Evolutionary conservation across 23 tunicate genomes (phyloP).

Genomic region (Halocynthia aurantium): DNA sequence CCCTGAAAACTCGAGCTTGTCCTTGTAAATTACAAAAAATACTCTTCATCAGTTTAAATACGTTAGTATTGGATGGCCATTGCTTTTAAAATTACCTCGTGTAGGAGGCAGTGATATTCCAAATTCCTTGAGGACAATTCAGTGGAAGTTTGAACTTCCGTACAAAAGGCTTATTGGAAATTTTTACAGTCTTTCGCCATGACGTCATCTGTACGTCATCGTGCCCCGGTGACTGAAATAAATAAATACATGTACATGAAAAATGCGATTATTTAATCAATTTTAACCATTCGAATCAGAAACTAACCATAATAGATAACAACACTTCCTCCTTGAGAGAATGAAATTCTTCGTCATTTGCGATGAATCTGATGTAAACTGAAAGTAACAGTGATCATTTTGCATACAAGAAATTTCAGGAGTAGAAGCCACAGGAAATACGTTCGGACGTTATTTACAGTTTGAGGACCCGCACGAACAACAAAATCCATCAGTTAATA

Average conservation of each 20-base stretch:
- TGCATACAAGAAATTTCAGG: too few species aligned
- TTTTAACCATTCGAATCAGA: neutral
- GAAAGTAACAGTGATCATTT: too few species aligned
- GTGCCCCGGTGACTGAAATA: slow-evolving; percentile 33
- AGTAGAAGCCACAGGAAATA: too few species aligned
- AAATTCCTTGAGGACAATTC: slow-evolving; percentile 43
- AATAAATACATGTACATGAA: neutral
- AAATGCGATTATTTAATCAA: neutral
- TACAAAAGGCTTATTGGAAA: slow-evolving; percentile 26
- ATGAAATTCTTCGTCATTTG: too few species aligned
- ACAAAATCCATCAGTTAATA: too few species aligned
- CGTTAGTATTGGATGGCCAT: neutral
- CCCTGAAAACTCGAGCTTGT: neutral
- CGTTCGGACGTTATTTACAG: too few species aligned
- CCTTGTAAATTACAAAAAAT: neutral
- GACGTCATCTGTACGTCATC: slow-evolving; percentile 36
- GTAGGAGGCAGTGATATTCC: slow-evolving; percentile 47
- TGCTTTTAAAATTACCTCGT: slow-evolving; percentile 12
- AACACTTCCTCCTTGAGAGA: too few species aligned
- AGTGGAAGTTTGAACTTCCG: slow-evolving; percentile 41
- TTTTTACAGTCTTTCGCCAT: slow-evolving; percentile 43
- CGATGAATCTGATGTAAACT: too few species aligned
- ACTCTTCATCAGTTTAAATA: neutral
- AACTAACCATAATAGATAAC: too few species aligned
- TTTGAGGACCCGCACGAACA: too few species aligned